phyloP scores from a whole-genome alignment of 2,888 invertebrate genomes.

The Fragum fragum region DNA sequence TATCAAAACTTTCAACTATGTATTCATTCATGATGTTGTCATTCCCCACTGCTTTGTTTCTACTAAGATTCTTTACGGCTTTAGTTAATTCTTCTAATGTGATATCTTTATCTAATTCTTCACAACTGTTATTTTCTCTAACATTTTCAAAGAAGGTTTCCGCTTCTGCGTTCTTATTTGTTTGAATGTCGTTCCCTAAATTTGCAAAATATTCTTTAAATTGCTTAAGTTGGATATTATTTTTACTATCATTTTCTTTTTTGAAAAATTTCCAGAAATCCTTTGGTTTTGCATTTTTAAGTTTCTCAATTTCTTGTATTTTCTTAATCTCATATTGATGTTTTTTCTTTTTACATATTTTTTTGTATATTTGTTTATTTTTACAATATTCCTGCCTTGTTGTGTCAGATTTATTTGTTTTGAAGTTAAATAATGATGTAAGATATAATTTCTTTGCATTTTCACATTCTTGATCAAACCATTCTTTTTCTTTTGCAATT shows the following conservation, averaged over 20 bases:
- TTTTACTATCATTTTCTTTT: background rate
- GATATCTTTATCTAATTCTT: constrained; percentile 12
- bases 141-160: constrained; percentile 26
- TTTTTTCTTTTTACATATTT: no score
- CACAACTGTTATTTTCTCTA: background rate
- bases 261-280: constrained; percentile 33
- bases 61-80: constrained; percentile 15
- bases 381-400: no score
- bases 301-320: constrained; percentile 12
- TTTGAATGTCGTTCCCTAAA: constrained; percentile 1
- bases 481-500: no score
- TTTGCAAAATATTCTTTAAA: constrained; percentile 20
- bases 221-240: background rate
- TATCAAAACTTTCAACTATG: constrained; percentile 40
- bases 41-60: constrained; percentile 18
- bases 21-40: constrained; percentile 46
- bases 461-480: no score
- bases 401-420: no score
- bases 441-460: no score
- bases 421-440: no score
- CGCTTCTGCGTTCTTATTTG: background rate
- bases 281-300: constrained; percentile 22
- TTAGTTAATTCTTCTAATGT: constrained; percentile 20
- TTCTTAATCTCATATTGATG: background rate
- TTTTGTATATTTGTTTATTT: no score